These are phyloP conservation scores for Latrodectus geometricus DNA, from an alignment of 1,140 invertebrate genomes.

Conservation along the genomic window DNA sequence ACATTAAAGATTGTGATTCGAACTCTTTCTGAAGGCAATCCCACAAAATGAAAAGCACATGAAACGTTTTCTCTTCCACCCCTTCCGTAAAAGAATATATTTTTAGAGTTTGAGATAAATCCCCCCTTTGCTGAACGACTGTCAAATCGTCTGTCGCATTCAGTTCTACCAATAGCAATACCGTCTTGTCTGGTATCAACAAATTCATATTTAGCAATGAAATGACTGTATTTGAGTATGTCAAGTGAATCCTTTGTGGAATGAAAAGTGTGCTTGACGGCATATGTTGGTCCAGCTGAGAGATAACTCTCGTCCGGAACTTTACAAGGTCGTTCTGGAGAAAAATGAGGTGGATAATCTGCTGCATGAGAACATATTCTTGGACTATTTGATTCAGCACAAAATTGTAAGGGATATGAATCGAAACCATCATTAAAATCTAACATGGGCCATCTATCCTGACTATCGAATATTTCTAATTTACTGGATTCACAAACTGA, in stretches of 20 bases:
- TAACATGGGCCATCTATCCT: slow-evolving; percentile 24
- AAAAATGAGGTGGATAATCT: slow-evolving; percentile 46
- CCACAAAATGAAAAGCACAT: slow-evolving; percentile 63
- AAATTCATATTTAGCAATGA: slow-evolving; percentile 64
- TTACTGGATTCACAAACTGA: slow-evolving; percentile 58
- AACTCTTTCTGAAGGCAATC: slow-evolving; percentile 38
- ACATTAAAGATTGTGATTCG: slow-evolving; percentile 59
- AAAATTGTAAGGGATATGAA: slow-evolving; percentile 33
- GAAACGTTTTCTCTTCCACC: slow-evolving; percentile 63
- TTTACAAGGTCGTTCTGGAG: slow-evolving; percentile 61
- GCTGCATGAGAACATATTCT: slow-evolving; percentile 63
- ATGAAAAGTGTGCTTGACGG: slow-evolving; percentile 36
- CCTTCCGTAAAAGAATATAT: slow-evolving; percentile 64
- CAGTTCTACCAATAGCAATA: slow-evolving; percentile 55
- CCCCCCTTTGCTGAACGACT: slow-evolving; percentile 52
- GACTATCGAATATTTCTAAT: slow-evolving; percentile 62
- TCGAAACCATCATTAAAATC: slow-evolving; percentile 38
- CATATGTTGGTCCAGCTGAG: slow-evolving; percentile 62
- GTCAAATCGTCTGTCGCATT: slow-evolving; percentile 63
- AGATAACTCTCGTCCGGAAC: slow-evolving; percentile 63
- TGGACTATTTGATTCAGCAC: slow-evolving; percentile 63
- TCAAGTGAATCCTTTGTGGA: slow-evolving; percentile 33
- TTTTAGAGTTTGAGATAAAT: slow-evolving; percentile 59
- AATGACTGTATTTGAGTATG: slow-evolving; percentile 46
- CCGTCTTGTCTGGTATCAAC: slow-evolving; percentile 63